phyloP scores from a whole-genome alignment of 1,140 invertebrate genomes.

The Drosophila kohkoa region DNA sequence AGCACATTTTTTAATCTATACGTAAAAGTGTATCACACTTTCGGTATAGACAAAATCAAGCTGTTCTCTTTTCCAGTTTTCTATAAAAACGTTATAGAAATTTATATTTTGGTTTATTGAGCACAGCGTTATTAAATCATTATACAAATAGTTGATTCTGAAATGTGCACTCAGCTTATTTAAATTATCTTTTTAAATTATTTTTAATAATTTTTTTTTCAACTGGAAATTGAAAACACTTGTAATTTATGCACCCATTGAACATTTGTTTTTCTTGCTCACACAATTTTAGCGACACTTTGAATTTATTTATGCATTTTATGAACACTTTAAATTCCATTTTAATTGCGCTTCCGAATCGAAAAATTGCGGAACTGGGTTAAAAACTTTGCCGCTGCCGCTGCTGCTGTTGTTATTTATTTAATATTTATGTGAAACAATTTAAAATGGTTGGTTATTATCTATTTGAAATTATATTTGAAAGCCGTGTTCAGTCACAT shows the following conservation, averaged over 20 bases:
- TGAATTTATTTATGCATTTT: slow-evolving; percentile 48
- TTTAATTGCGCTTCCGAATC: slow-evolving; percentile 55
- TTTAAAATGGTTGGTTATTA: background rate
- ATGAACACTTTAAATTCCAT: slow-evolving; percentile 31
- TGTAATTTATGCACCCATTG: slow-evolving; percentile 40
- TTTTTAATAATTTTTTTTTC: slow-evolving; percentile 13
- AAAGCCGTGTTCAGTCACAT: background rate
- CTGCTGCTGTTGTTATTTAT: slow-evolving; percentile 14
- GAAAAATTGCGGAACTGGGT: slow-evolving; percentile 40
- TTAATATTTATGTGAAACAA: slow-evolving; percentile 26
- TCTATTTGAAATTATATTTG: slow-evolving; percentile 19
- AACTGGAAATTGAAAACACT: slow-evolving; percentile 25
- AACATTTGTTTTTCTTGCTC: slow-evolving; percentile 6
- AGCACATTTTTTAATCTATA: too few species aligned
- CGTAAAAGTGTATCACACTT: background rate
- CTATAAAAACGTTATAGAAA: background rate
- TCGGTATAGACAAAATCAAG: background rate
- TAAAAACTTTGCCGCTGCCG: background rate
- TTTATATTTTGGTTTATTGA: background rate
- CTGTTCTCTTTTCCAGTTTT: background rate
- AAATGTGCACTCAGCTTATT: slow-evolving; percentile 19
- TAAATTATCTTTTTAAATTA: slow-evolving; percentile 31
- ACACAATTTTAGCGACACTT: slow-evolving; percentile 12
- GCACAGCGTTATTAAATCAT: slow-evolving; percentile 41
- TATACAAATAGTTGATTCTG: slow-evolving; percentile 36